Percentiles rank a stretch among this genome's conserved stretches.
Evolutionary conservation across 2,888 invertebrate genomes (phyloP).

Genomic region (Gastrophysa polygoni): DNA sequence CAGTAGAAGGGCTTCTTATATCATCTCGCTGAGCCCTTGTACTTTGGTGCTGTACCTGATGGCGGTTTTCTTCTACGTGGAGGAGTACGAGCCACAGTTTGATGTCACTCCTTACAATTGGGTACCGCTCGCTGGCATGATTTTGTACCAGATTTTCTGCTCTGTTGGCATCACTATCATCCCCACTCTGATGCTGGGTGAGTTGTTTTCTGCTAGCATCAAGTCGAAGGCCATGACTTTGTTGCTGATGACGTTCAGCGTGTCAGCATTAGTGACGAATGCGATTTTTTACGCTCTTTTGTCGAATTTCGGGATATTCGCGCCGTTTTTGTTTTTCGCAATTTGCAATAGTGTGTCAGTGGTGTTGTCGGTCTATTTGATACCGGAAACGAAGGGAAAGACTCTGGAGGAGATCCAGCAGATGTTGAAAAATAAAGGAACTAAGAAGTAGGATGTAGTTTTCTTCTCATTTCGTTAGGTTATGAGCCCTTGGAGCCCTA

Average conservation of each 20-base stretch:
- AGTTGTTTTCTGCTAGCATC: conserved; percentile 50
- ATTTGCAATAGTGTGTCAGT: conserved; percentile 42
- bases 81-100: conserved; percentile 33
- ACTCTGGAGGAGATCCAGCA: conserved; percentile 55
- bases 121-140: conserved; percentile 49
- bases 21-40: conserved; percentile 40
- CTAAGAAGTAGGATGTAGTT: background rate
- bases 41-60: conserved; percentile 29
- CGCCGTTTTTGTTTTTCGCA: conserved; percentile 49
- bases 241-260: conserved; percentile 44
- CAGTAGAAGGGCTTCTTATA: conserved; percentile 41
- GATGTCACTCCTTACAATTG: conserved; percentile 41
- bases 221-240: conserved; percentile 48
- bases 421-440: conserved; percentile 16
- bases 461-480: too few relatives aligned
- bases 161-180: conserved; percentile 46
- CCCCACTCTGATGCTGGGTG: conserved; percentile 48
- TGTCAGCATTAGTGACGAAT: conserved; percentile 40
- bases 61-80: conserved; percentile 44
- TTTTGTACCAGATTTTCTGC: conserved; percentile 43
- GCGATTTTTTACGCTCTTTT: conserved; percentile 49
- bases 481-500: too few relatives aligned
- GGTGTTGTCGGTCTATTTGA: conserved; percentile 44
- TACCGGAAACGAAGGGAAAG: conserved; percentile 54
- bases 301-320: conserved; percentile 45